These are phyloP conservation scores for Drosophila bifasciata DNA, from an alignment of 1,140 invertebrate genomes.

Conservation along the genomic window DNA sequence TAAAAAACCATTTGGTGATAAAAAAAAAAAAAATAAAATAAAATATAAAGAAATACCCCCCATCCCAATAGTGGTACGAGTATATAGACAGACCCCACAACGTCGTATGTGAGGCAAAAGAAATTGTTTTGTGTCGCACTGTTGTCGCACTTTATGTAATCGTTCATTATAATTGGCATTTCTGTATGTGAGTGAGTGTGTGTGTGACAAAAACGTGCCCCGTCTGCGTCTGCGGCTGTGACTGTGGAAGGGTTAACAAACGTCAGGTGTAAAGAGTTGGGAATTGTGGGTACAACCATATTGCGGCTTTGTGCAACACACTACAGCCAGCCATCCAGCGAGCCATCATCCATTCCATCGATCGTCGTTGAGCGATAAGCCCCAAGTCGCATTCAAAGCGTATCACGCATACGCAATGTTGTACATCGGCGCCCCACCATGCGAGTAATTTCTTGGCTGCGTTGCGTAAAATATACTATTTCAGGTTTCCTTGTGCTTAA, in stretches of 20 bases:
- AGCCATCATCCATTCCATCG: constrained; percentile 47
- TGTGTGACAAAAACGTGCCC: constrained; percentile 70
- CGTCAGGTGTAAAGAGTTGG: constrained; percentile 9
- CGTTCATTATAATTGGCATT: constrained; percentile 79
- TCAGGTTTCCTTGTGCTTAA: constrained; percentile 4
- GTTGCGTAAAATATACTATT: constrained; percentile 17
- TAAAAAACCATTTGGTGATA: constrained; percentile 61
- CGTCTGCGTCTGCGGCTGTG: background rate
- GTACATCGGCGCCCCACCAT: constrained; percentile 17
- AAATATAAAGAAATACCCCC: background rate
- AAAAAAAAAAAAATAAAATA: too few relatives aligned
- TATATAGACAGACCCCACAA: background rate
- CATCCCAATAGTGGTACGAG: too few relatives aligned
- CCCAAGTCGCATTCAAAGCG: constrained; percentile 52
- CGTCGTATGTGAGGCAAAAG: constrained; percentile 43
- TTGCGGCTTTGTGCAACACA: constrained; percentile 46
- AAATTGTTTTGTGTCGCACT: constrained; percentile 54
- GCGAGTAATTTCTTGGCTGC: constrained; percentile 35
- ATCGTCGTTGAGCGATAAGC: constrained; percentile 53
- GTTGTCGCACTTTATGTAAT: constrained; percentile 66
- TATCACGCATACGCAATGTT: constrained; percentile 73
- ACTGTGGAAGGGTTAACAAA: constrained; percentile 9
- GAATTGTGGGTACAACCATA: constrained; percentile 21
- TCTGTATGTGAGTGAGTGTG: constrained; percentile 9
- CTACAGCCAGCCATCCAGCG: constrained; percentile 8